phyloP scores from a whole-genome alignment of 1,140 invertebrate genomes.

The Druon quercuslanigerum region DNA sequence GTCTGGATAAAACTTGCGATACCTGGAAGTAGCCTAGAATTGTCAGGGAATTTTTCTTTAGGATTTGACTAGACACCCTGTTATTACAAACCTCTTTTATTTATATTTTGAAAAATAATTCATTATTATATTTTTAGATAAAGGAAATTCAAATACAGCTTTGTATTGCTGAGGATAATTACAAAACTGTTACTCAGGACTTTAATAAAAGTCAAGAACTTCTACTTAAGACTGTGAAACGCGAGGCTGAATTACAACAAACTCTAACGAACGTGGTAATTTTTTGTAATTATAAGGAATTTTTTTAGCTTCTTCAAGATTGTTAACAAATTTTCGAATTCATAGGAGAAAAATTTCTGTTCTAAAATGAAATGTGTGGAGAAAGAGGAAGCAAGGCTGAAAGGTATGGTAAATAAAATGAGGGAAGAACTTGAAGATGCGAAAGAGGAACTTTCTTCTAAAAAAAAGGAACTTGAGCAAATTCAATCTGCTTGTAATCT shows the following conservation, averaged over 20 bases:
- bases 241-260: slow-evolving; percentile 55
- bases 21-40: too few relatives aligned
- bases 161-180: slow-evolving; percentile 50
- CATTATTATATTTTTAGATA: slow-evolving; percentile 28
- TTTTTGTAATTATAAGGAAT: not conserved
- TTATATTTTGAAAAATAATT: not conserved
- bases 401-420: slow-evolving; percentile 50
- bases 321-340: slow-evolving; percentile 34
- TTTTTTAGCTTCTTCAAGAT: slow-evolving; percentile 16
- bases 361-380: slow-evolving; percentile 45
- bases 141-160: slow-evolving; percentile 52
- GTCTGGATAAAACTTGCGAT: too few relatives aligned
- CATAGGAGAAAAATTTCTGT: slow-evolving; percentile 57
- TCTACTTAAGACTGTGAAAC: slow-evolving; percentile 49
- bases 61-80: too few relatives aligned
- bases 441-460: slow-evolving; percentile 47
- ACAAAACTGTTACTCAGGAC: slow-evolving; percentile 51
- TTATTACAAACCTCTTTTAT: too few relatives aligned
- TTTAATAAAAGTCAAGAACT: slow-evolving; percentile 55
- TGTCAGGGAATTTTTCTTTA: too few relatives aligned
- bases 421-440: slow-evolving; percentile 53
- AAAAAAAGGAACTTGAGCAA: slow-evolving; percentile 47
- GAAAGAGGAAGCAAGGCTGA: slow-evolving; percentile 42
- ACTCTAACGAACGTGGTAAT: slow-evolving; percentile 54
- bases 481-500: slow-evolving; percentile 47